These are phyloP conservation scores for Opisthocomus hoazin DNA, from an alignment of 2,113 vertebrate genomes.

Conservation along the genomic window DNA sequence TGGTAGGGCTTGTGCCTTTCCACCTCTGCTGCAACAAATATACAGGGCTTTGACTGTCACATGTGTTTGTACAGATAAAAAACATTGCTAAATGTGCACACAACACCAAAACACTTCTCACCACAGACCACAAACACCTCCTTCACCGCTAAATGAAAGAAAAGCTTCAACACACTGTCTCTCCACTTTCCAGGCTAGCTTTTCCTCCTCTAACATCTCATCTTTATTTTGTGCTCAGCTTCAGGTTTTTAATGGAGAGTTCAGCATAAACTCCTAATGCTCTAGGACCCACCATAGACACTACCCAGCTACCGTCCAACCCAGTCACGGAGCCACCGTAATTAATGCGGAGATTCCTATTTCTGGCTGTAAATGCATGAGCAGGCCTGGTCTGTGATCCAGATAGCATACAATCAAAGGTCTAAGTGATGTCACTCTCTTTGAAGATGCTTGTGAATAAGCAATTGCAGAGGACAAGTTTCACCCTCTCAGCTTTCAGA, in stretches of 20 bases:
- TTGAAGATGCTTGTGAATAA: not conserved
- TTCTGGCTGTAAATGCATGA: not conserved
- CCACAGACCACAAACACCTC: conserved; percentile 1
- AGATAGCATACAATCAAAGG: not conserved
- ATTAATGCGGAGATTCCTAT: not conserved
- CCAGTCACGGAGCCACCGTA: not conserved
- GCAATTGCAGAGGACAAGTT: not conserved
- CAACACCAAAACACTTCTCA: not conserved
- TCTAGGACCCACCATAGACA: not conserved
- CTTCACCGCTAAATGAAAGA: not conserved
- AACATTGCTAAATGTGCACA: not conserved
- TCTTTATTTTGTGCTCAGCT: not conserved
- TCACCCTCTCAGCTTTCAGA: not conserved
- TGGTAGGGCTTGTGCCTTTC: not conserved
- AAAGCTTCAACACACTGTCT: not conserved
- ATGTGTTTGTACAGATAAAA: not conserved
- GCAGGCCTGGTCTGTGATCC: not conserved
- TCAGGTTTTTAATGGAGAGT: not conserved
- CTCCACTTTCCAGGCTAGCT: not conserved
- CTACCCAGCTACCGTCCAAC: not conserved
- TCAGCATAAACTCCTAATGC: not conserved
- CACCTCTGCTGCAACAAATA: not conserved
- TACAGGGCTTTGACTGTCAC: not conserved
- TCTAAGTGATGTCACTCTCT: not conserved
- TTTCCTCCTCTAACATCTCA: not conserved